Percentiles rank a stretch among this genome's conserved stretches.
Evolutionary conservation across 2,113 vertebrate species (phyloP).

Genomic region (Synchiropus splendidus): DNA sequence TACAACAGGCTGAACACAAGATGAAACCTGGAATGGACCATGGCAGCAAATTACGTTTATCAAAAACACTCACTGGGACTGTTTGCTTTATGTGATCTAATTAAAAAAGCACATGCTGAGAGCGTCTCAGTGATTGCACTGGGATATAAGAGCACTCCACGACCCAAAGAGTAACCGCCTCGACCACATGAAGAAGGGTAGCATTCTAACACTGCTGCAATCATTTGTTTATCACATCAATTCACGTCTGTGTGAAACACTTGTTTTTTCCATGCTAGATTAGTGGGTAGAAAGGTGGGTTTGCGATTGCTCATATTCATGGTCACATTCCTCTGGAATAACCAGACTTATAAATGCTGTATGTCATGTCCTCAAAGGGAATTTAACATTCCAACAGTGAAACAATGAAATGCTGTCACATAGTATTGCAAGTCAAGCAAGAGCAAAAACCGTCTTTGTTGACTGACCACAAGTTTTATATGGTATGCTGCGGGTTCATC

Average conservation of each 20-base stretch:
- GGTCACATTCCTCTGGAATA: conserved; percentile 34
- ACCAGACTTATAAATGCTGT: conserved; percentile 33
- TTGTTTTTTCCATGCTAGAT: conserved; percentile 32
- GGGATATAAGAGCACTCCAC: conserved; percentile 45
- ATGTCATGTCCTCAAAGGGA: conserved; percentile 25
- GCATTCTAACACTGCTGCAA: conserved; percentile 47
- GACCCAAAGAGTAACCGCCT: conserved; percentile 22
- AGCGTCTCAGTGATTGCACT: conserved; percentile 56
- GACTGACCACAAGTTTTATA: conserved; percentile 35
- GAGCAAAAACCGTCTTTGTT: conserved; percentile 10
- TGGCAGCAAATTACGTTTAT: conserved; percentile 69
- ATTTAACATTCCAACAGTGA: too few relatives aligned
- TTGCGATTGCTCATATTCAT: conserved; percentile 38
- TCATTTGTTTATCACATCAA: conserved; percentile 55
- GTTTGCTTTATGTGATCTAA: conserved; percentile 65
- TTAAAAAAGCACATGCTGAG: conserved; percentile 54
- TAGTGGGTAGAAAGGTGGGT: conserved; percentile 14
- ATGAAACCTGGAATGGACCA: conserved; percentile 63
- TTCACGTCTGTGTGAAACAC: conserved; percentile 42
- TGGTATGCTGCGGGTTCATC: conserved; percentile 21
- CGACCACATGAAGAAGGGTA: conserved; percentile 51
- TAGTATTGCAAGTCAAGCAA: conserved; percentile 16
- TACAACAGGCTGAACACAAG: conserved; percentile 66
- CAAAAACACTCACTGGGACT: conserved; percentile 64
- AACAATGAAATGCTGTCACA: neutral